Percentiles rank a stretch among this genome's conserved stretches.
phyloP scores from a whole-genome alignment of 2,888 invertebrate genomes.

The Celastrina argiolus region DNA sequence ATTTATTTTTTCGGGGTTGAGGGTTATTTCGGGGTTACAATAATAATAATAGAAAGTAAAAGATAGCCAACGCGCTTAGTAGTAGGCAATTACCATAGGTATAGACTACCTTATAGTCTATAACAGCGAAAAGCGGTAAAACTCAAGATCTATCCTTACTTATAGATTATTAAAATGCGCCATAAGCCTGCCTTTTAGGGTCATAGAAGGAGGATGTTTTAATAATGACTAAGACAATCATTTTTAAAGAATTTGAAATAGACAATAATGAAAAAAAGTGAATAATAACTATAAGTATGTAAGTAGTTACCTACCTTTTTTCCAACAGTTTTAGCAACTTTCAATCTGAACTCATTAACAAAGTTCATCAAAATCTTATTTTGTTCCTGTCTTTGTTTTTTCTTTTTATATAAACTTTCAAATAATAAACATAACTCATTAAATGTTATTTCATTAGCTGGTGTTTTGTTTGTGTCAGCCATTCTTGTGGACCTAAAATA shows the following conservation, averaged over 20 bases:
- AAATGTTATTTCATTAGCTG: slow-evolving; percentile 66
- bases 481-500: slow-evolving; percentile 20
- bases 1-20: not conserved
- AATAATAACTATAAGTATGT: not conserved
- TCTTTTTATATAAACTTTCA: slow-evolving; percentile 76
- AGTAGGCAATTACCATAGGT: too few species aligned
- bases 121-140: too few species aligned
- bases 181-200: too few species aligned
- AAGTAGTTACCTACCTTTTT: slow-evolving; percentile 69
- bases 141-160: too few species aligned
- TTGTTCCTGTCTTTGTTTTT: slow-evolving; percentile 64
- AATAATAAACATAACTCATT: slow-evolving; percentile 77
- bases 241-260: not conserved
- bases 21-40: too few species aligned
- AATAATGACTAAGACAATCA: too few species aligned
- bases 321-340: slow-evolving; percentile 44
- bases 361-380: slow-evolving; percentile 64
- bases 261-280: slow-evolving; percentile 9
- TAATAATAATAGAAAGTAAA: too few species aligned
- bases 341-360: slow-evolving; percentile 66
- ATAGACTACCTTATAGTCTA: too few species aligned
- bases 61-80: too few species aligned
- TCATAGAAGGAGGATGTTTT: too few species aligned
- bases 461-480: slow-evolving; percentile 32
- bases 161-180: too few species aligned